These are phyloP conservation scores for Bergia puertoricense DNA, from an alignment of 92 coral and sea anemone genomes.

Conservation along the genomic window DNA sequence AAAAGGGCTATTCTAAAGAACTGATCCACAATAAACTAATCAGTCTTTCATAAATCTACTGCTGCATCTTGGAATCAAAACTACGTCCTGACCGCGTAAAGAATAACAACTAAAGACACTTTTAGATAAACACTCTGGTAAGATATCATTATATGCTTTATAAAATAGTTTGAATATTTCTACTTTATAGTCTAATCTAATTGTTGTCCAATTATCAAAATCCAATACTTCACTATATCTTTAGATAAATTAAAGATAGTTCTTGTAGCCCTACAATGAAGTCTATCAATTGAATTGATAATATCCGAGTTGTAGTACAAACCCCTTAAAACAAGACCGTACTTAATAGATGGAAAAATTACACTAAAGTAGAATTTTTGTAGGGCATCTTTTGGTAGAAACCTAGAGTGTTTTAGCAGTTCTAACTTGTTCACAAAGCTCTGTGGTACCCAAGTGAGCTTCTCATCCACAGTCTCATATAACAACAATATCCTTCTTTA, in stretches of 20 bases:
- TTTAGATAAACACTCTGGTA: too few species aligned
- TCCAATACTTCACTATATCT: neutral
- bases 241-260: too few species aligned
- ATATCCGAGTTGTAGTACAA: neutral
- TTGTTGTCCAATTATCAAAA: neutral
- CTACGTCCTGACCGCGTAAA: too few species aligned
- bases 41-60: too few species aligned
- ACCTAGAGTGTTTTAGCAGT: neutral
- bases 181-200: neutral
- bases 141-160: too few species aligned
- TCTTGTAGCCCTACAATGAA: neutral
- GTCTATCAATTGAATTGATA: neutral
- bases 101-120: too few species aligned
- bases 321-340: neutral
- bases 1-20: too few species aligned
- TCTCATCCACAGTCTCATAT: neutral
- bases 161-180: too few species aligned
- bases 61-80: too few species aligned
- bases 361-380: neutral
- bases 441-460: neutral
- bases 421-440: neutral
- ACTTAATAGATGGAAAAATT: too few species aligned
- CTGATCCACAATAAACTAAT: too few species aligned
- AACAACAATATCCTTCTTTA: neutral
- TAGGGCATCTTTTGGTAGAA: neutral